Conservation (phyloP, 2,113 vertebrate species). For the Cavia aperea region DNA sequence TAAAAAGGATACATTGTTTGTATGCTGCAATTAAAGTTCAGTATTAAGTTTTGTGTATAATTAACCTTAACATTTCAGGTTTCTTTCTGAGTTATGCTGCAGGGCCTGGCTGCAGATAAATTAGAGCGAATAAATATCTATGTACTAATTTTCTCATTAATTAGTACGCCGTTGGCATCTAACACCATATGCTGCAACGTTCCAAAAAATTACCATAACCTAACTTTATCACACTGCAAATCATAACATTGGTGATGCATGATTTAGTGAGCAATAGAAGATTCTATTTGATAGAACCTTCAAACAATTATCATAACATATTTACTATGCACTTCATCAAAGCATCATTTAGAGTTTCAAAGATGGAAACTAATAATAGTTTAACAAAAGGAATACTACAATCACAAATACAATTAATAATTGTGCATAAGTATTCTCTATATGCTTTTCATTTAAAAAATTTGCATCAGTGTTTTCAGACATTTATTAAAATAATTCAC, state of each 20-base stretch:
- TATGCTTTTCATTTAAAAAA: background rate
- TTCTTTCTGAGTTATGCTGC: conserved; percentile 6
- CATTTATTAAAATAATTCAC: background rate
- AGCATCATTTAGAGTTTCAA: background rate
- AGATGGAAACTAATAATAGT: background rate
- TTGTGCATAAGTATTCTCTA: background rate
- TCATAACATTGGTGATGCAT: conserved; percentile 37
- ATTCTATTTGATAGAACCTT: conserved; percentile 43
- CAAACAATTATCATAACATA: conserved; percentile 23
- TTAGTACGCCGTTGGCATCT: conserved; percentile 56
- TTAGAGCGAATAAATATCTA: conserved; percentile 49
- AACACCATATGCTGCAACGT: conserved; percentile 48
- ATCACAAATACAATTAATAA: background rate
- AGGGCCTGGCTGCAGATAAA: conserved; percentile 4
- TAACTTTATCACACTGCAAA: conserved; percentile 55
- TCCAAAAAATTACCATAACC: conserved; percentile 29
- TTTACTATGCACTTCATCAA: conserved; percentile 46
- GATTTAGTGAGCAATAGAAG: conserved; percentile 40
- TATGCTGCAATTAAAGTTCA: background rate
- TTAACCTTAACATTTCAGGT: conserved; percentile 40
- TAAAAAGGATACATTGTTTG: background rate
- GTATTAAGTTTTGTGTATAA: background rate
- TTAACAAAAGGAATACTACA: conserved; percentile 24
- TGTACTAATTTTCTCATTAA: conserved; percentile 60
- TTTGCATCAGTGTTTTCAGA: background rate